These are phyloP conservation scores for Tribolium castaneum DNA, from an alignment of 1,140 invertebrate genomes.

Conservation along the genomic window DNA sequence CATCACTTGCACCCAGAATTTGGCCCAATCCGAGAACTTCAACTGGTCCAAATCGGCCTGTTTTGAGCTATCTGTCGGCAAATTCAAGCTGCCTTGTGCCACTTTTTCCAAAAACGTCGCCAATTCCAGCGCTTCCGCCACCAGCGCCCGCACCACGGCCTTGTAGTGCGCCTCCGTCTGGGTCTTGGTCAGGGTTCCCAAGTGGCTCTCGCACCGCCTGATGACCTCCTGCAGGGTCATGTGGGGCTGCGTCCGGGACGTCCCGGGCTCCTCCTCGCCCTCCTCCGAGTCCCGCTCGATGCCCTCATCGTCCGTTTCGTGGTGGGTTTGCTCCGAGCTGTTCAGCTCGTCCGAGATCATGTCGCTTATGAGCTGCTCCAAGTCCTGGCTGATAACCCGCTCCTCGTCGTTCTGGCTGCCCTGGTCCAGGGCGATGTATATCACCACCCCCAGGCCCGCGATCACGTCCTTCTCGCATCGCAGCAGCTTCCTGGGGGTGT, in stretches of 20 bases:
- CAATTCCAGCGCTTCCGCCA: conserved; percentile 90
- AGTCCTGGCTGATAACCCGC: conserved; percentile 82
- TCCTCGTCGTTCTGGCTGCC: conserved; percentile 78
- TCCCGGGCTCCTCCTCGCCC: conserved; percentile 66
- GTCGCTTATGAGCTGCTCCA: conserved; percentile 85
- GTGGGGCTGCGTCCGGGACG: conserved; percentile 46
- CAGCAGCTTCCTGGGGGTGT: conserved; percentile 48
- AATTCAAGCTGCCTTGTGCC: conserved; percentile 70
- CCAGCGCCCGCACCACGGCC: conserved; percentile 90
- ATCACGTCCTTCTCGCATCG: conserved; percentile 68
- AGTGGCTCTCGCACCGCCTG: conserved; percentile 71
- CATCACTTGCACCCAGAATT: conserved; percentile 97
- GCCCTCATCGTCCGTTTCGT: conserved; percentile 89
- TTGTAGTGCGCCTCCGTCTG: conserved; percentile 86
- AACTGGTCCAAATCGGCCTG: conserved; percentile 78
- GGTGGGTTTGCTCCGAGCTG: conserved; percentile 59
- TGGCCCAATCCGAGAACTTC: conserved; percentile 89
- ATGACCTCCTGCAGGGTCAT: conserved; percentile 58
- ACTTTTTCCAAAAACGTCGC: conserved; percentile 90
- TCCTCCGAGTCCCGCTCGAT: conserved; percentile 90
- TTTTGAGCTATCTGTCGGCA: conserved; percentile 66
- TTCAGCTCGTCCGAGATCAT: conserved; percentile 76
- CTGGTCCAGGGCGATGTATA: conserved; percentile 85
- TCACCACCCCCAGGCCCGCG: conserved; percentile 81
- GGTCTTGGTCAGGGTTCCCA: conserved; percentile 64